phyloP scores from a whole-genome alignment of 2,888 invertebrate species.

The Erebia ligea region DNA sequence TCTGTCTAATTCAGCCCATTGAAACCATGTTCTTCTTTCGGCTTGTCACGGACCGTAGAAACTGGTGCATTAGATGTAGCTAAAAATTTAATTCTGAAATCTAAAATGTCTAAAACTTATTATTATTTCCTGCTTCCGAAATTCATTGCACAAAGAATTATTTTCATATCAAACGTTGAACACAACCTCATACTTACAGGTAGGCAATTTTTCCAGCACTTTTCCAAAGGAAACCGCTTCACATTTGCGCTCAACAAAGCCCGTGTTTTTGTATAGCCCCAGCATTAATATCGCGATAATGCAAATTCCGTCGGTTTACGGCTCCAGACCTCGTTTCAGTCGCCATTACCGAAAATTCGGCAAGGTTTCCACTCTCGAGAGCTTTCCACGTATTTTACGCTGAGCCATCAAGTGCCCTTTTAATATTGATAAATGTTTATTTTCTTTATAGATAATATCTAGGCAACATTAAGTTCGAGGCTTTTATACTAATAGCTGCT shows the following conservation, averaged over 20 bases:
- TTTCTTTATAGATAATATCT: conserved; percentile 18
- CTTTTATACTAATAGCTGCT: background rate
- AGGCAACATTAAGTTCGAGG: conserved; percentile 1
- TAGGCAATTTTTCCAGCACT: conserved; percentile 44
- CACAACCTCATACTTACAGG: conserved; percentile 19
- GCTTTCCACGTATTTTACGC: conserved; percentile 63
- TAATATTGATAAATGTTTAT: conserved; percentile 46
- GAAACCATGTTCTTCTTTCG: no score
- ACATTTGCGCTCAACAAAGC: conserved; percentile 47
- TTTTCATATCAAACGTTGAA: background rate
- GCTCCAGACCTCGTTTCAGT: conserved; percentile 56
- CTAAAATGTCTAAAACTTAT: background rate
- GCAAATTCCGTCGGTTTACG: conserved; percentile 66
- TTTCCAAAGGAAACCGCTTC: conserved; percentile 41
- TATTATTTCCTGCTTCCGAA: background rate
- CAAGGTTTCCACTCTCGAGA: conserved; percentile 61
- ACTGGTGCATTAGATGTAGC: no score
- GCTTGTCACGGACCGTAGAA: no score
- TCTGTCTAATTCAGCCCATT: no score
- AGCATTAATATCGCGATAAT: conserved; percentile 71
- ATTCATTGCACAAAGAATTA: background rate
- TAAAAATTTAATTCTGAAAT: background rate
- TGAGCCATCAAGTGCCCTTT: conserved; percentile 55
- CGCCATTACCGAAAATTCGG: conserved; percentile 69
- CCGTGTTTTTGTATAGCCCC: conserved; percentile 57